A percentile compares a stretch with the other conserved stretches of the same genome.
Evolutionary conservation across 2,888 invertebrate species (phyloP).

Genomic region (Isoperla grammatica): DNA sequence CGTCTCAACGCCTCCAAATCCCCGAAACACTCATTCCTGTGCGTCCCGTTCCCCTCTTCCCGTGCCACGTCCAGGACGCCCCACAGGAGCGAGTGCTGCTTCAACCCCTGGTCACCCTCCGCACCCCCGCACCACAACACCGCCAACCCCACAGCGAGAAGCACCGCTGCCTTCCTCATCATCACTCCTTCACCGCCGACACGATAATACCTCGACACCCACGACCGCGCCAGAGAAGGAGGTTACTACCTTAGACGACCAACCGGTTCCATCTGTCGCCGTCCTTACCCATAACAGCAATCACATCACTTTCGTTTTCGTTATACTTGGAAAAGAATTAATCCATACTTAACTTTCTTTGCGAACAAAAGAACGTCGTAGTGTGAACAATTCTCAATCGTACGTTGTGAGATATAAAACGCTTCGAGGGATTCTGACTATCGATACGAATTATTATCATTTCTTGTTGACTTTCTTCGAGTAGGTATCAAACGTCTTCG

Average conservation of each 20-base stretch:
- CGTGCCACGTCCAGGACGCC: not conserved
- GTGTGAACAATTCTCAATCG: too few species aligned
- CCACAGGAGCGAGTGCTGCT: not conserved
- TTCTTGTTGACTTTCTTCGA: too few species aligned
- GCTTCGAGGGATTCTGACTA: too few species aligned
- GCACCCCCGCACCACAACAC: not conserved
- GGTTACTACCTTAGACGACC: not conserved
- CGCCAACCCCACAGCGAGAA: not conserved
- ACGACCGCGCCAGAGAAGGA: not conserved
- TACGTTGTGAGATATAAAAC: too few species aligned
- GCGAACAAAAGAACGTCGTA: too few species aligned
- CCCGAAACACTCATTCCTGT: conserved; percentile 27
- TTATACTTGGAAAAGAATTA: too few species aligned
- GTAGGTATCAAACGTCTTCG: too few species aligned
- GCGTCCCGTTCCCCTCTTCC: not conserved
- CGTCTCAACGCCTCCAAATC: conserved; percentile 54
- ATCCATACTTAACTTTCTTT: too few species aligned
- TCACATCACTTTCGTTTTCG: too few species aligned
- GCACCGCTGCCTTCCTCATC: not conserved
- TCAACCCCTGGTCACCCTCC: not conserved
- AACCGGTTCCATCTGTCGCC: too few species aligned
- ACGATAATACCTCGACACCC: not conserved
- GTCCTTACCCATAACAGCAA: too few species aligned
- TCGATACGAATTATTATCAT: too few species aligned
- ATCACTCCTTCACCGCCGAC: not conserved